These are phyloP conservation scores for Ptychodera flava DNA, from an alignment of 35 echinoderm and acorn worm genomes.

Conservation along the genomic window DNA sequence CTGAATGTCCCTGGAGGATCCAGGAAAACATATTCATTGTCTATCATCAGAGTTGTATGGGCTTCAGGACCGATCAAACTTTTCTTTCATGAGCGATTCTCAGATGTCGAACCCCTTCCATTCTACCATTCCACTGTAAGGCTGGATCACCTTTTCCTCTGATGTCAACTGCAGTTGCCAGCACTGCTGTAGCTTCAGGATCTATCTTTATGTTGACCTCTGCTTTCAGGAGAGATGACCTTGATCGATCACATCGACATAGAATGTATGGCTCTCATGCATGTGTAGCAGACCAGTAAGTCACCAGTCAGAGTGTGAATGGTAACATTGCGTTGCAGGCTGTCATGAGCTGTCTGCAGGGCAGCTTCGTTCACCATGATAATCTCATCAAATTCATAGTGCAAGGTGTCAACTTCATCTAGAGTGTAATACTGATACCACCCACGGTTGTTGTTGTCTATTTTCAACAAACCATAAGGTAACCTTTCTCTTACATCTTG, in stretches of 20 bases:
- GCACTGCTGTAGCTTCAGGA: constrained; percentile 46
- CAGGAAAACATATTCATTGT: constrained; percentile 40
- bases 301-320: constrained; percentile 55
- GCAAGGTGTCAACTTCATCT: constrained; percentile 18
- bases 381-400: constrained; percentile 70
- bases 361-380: constrained; percentile 60
- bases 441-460: constrained; percentile 47
- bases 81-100: constrained; percentile 46
- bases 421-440: constrained; percentile 76
- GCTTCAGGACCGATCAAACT: constrained; percentile 50
- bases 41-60: constrained; percentile 73
- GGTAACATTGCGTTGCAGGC: constrained; percentile 6
- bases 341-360: constrained; percentile 44
- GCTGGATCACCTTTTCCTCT: constrained; percentile 61
- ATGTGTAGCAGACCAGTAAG: constrained; percentile 68
- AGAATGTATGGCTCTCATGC: constrained; percentile 54
- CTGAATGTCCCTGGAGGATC: constrained; percentile 81
- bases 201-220: constrained; percentile 73
- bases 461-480: constrained; percentile 37
- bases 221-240: constrained; percentile 55
- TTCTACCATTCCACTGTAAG: constrained; percentile 65
- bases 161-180: constrained; percentile 79
- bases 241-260: constrained; percentile 54
- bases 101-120: constrained; percentile 65
- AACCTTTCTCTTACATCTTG: constrained; percentile 34